These are phyloP conservation scores for Beris morrisii DNA, from an alignment of 2,888 invertebrate species.

Conservation along the genomic window DNA sequence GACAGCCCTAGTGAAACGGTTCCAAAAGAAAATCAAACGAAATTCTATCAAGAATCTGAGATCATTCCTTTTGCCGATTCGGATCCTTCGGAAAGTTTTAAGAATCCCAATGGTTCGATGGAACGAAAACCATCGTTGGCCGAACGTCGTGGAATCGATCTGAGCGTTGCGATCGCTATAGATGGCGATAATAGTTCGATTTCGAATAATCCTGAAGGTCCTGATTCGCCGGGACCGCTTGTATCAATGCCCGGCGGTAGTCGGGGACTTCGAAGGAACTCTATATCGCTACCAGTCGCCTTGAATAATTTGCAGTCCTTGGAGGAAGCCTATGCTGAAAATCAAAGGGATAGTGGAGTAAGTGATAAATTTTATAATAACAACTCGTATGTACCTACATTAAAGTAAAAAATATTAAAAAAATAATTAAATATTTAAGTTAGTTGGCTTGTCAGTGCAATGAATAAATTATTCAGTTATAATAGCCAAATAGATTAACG, in stretches of 20 bases:
- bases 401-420: too few species aligned
- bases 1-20: too few species aligned
- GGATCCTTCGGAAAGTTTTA: not conserved
- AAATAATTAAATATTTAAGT: too few species aligned
- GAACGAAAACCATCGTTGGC: not conserved
- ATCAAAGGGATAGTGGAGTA: constrained; percentile 25
- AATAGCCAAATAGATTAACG: too few species aligned
- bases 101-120: not conserved
- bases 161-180: constrained; percentile 10
- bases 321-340: constrained; percentile 48
- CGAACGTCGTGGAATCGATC: constrained; percentile 18
- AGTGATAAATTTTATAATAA: not conserved
- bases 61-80: constrained; percentile 24
- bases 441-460: too few species aligned
- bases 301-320: constrained; percentile 68
- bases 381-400: too few species aligned
- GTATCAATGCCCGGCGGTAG: constrained; percentile 49
- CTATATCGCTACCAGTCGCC: constrained; percentile 71
- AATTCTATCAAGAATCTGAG: not conserved
- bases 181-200: not conserved
- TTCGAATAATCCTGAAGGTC: not conserved
- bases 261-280: constrained; percentile 64
- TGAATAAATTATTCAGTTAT: too few species aligned
- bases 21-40: not conserved
- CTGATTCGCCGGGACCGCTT: constrained; percentile 55